phyloP scores from a whole-genome alignment of 2,888 invertebrate genomes.

The Agelastica alni region DNA sequence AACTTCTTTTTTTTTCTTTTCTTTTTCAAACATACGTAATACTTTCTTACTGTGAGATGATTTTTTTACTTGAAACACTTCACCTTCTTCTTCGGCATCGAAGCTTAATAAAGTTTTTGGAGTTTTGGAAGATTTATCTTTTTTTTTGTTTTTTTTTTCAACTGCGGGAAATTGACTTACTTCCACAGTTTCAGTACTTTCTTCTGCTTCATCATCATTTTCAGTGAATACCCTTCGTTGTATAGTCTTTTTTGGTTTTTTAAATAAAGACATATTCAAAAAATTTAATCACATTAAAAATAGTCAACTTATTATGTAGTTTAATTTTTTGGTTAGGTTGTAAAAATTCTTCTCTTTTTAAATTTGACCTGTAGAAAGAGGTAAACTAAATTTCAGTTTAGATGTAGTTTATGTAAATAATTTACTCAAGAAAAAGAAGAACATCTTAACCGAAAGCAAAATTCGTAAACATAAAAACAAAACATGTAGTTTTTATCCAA shows the following conservation, averaged over 20 bases:
- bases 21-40: slow-evolving; percentile 81
- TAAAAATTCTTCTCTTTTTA: too few relatives aligned
- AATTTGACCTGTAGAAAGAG: too few relatives aligned
- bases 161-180: slow-evolving; percentile 48
- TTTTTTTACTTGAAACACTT: slow-evolving; percentile 94
- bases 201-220: slow-evolving; percentile 68
- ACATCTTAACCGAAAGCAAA: too few relatives aligned
- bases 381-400: too few relatives aligned
- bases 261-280: slow-evolving; percentile 77
- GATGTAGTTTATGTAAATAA: too few relatives aligned
- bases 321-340: too few relatives aligned
- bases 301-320: too few relatives aligned
- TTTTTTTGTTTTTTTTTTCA: slow-evolving; percentile 50
- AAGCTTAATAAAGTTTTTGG: slow-evolving; percentile 77
- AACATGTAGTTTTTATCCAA: too few relatives aligned
- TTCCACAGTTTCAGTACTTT: slow-evolving; percentile 57
- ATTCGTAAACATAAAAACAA: too few relatives aligned
- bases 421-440: too few relatives aligned
- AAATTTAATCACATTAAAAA: too few relatives aligned
- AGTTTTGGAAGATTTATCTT: slow-evolving; percentile 57
- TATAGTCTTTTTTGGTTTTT: slow-evolving; percentile 84
- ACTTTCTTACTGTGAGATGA: slow-evolving; percentile 91
- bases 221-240: slow-evolving; percentile 75
- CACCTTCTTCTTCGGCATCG: slow-evolving; percentile 77
- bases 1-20: slow-evolving; percentile 67